Conservation (phyloP, 2,113 vertebrate genomes). For the Anoura caudifer region DNA sequence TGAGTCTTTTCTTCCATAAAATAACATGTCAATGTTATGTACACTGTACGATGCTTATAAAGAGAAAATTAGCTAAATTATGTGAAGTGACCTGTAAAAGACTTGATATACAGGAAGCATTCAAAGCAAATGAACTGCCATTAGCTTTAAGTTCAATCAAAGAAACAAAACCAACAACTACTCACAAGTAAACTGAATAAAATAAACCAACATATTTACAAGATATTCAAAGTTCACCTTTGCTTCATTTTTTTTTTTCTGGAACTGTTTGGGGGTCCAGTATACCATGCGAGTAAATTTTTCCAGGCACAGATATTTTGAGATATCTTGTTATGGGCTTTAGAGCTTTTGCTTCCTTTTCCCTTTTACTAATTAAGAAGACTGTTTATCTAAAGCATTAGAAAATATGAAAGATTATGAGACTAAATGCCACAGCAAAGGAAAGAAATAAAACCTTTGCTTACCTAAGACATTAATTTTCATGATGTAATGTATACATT, state of each 20-base stretch:
- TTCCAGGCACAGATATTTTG: neutral
- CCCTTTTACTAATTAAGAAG: neutral
- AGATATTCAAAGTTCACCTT: neutral
- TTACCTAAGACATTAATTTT: neutral
- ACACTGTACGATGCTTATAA: neutral
- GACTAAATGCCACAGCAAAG: neutral
- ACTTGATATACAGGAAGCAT: neutral
- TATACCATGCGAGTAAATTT: neutral
- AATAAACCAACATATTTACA: neutral
- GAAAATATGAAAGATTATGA: neutral
- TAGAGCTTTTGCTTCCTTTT: neutral
- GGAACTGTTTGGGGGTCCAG: neutral
- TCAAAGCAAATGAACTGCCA: neutral
- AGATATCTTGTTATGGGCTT: neutral
- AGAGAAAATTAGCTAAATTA: neutral
- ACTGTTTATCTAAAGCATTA: neutral
- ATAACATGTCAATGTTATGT: neutral
- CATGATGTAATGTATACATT: neutral
- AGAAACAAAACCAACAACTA: neutral
- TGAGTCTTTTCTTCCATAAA: neutral
- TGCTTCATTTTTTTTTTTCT: neutral
- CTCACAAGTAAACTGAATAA: neutral
- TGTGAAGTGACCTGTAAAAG: neutral
- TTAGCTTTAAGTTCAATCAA: constrained; percentile 23
- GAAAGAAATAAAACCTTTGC: neutral